Conservation (phyloP, 1,140 invertebrate species). For the Lysiphlebus fabarum region DNA sequence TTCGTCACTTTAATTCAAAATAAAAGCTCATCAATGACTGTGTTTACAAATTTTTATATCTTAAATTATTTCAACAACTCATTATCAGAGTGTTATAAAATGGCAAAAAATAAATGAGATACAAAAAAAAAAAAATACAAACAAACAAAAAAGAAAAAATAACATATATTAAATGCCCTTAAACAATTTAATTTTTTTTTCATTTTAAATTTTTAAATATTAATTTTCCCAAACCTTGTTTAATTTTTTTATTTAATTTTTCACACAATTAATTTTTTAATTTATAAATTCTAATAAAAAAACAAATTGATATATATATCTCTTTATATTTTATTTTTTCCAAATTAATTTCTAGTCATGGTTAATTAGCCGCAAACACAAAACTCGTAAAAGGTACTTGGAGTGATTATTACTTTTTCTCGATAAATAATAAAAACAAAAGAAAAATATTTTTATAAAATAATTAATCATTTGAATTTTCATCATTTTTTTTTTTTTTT, state of each 20-base stretch:
- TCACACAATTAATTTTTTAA: no score
- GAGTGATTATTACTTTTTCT: neutral
- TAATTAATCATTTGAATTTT: no score
- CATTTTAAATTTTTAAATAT: conserved; percentile 10
- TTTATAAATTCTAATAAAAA: conserved; percentile 9
- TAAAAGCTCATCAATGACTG: no score
- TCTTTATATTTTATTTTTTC: conserved; percentile 27
- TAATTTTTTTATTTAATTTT: neutral
- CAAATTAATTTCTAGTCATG: conserved; percentile 6
- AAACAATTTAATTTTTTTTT: neutral
- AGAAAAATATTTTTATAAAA: no score
- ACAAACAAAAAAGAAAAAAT: conserved; percentile 2
- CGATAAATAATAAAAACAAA: neutral
- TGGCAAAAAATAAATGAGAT: conserved; percentile 1
- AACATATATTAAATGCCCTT: conserved; percentile 7
- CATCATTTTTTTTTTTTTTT: neutral
- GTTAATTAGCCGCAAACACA: conserved; percentile 7
- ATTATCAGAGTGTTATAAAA: conserved; percentile 7
- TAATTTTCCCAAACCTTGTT: conserved; percentile 9
- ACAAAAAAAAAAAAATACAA: conserved; percentile 7
- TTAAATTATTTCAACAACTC: neutral
- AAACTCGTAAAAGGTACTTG: conserved; percentile 8
- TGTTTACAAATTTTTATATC: neutral
- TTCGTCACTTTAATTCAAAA: no score
- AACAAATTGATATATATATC: conserved; percentile 33